phyloP scores from a whole-genome alignment of 2,888 invertebrate species.

The Gastracanthus pulcherrimus region DNA sequence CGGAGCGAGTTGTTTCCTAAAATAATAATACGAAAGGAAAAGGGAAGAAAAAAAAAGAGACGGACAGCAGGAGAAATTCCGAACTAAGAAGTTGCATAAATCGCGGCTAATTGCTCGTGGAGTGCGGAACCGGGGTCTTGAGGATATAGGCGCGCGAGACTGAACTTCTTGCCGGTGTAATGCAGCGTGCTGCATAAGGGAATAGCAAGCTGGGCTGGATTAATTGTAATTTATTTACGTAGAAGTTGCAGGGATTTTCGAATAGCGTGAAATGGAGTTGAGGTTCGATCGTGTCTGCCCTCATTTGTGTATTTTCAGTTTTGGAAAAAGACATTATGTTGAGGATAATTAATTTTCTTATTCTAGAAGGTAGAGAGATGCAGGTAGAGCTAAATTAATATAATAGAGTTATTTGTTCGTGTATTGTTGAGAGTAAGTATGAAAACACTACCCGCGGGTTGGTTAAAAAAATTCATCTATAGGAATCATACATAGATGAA shows the following conservation, averaged over 20 bases:
- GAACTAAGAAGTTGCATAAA: conserved; percentile 54
- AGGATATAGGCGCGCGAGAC: conserved; percentile 21
- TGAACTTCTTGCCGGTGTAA: conserved; percentile 17
- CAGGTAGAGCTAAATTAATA: too few relatives aligned
- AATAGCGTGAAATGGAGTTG: not conserved
- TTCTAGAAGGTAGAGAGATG: too few relatives aligned
- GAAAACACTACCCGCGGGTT: too few relatives aligned
- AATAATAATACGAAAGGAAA: not conserved
- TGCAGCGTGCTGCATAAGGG: not conserved
- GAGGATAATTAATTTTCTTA: too few relatives aligned
- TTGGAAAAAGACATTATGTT: too few relatives aligned
- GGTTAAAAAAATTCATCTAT: too few relatives aligned
- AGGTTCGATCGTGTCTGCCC: too few relatives aligned
- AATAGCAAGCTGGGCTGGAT: not conserved
- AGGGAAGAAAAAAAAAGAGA: not conserved
- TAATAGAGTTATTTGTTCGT: too few relatives aligned
- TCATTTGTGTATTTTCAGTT: too few relatives aligned
- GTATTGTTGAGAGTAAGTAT: too few relatives aligned
- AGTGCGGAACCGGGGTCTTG: conserved; percentile 18
- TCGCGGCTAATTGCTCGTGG: conserved; percentile 47
- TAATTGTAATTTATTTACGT: conserved; percentile 13
- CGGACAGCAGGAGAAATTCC: conserved; percentile 17
- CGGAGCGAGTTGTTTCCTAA: not conserved
- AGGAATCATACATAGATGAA: too few relatives aligned
- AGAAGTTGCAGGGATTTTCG: not conserved